Conservation (phyloP, 2,113 vertebrate species). For the Anolis sagrei region DNA sequence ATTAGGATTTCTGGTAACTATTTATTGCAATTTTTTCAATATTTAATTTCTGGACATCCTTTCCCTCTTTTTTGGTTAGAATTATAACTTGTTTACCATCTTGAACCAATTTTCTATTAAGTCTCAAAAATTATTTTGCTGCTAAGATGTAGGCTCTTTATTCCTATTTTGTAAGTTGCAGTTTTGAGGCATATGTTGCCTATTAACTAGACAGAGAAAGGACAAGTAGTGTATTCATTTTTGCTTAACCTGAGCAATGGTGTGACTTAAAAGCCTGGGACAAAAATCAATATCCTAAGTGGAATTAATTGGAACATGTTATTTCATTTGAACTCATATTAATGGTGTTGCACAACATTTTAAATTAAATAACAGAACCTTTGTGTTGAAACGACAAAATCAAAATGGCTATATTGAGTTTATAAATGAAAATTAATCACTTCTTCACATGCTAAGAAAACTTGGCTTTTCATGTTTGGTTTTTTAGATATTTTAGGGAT, state of each 20-base stretch:
- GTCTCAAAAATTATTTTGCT: conserved; percentile 17
- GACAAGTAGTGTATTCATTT: conserved; percentile 46
- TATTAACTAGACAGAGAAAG: conserved; percentile 52
- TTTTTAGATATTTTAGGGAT: conserved; percentile 25
- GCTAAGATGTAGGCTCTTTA: conserved; percentile 33
- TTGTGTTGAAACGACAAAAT: conserved; percentile 31
- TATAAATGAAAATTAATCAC: conserved; percentile 21
- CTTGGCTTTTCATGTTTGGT: neutral
- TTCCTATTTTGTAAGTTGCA: conserved; percentile 43
- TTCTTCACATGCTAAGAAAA: neutral
- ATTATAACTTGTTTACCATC: neutral
- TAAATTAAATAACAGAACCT: conserved; percentile 35
- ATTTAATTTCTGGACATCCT: neutral
- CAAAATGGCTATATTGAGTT: conserved; percentile 19
- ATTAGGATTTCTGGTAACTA: neutral
- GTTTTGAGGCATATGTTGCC: conserved; percentile 35
- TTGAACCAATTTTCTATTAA: neutral
- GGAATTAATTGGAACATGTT: conserved; percentile 57
- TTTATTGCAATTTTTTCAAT: neutral
- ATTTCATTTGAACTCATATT: conserved; percentile 50
- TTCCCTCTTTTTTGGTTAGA: neutral
- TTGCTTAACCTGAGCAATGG: conserved; percentile 60
- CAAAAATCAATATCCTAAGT: conserved; percentile 47
- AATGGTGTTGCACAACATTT: conserved; percentile 35
- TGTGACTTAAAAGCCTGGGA: conserved; percentile 46